Percentiles rank a stretch among this genome's conserved stretches.
These are phyloP conservation scores for Strix aluco DNA, from an alignment of 2,113 vertebrate species.

Conservation along the genomic window DNA sequence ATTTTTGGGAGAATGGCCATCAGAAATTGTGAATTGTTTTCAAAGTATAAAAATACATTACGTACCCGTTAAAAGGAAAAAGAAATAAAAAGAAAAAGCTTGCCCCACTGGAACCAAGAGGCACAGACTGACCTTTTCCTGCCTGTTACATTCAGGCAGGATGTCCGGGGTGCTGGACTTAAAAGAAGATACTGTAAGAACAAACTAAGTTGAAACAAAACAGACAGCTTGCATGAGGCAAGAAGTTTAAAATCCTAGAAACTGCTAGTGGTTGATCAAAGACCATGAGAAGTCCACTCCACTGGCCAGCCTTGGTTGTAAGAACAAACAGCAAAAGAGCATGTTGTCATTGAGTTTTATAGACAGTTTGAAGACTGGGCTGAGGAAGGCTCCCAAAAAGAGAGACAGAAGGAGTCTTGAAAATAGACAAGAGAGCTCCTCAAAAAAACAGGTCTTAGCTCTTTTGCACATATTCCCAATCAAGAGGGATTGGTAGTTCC, in stretches of 20 bases:
- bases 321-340: neutral
- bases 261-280: neutral
- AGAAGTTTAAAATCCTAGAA: neutral
- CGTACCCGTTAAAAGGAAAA: neutral
- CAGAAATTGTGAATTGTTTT: neutral
- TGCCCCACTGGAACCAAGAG: neutral
- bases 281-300: rapidly evolving
- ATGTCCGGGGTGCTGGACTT: neutral
- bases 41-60: neutral
- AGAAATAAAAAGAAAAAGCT: neutral
- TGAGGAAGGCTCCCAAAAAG: neutral
- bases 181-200: neutral
- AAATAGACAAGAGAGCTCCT: neutral
- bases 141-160: neutral
- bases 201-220: neutral
- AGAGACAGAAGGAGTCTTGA: neutral
- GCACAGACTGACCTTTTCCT: neutral
- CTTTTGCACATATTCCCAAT: rapidly evolving
- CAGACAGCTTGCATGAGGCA: neutral
- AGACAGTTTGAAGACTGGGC: neutral
- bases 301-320: neutral
- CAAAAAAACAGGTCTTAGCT: neutral
- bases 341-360: neutral
- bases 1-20: neutral
- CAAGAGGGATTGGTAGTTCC: neutral